Evolutionary conservation across 1,140 invertebrate genomes (phyloP), one percentile per base, ranked within the genome.

Genomic region (Micrasema longulum): DNA sequence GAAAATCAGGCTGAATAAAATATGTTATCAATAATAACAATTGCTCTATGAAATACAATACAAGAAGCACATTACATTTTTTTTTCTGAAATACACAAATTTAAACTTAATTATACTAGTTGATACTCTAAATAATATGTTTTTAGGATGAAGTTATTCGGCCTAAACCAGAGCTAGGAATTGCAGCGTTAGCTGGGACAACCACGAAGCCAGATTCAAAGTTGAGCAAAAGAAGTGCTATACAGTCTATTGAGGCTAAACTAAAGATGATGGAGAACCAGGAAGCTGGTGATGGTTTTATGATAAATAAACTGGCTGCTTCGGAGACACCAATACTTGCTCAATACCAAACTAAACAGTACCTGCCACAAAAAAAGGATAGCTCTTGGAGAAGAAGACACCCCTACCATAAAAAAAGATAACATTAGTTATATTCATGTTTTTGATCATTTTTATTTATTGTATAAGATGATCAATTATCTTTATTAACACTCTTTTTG

Each of bases 201-300:
- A 87, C 88, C 66, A 88, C 89, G 14, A 92, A 92, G 76, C 88
- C 88, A 48, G 89, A 90, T 71, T 82, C 86, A 71, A 90, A 90
- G 80, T 85, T 92, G 31, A 94, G 92, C 80, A 89, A 91, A 76
- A 87, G 90, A 77, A 91, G 89, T 23, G 91, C 93, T 70, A 95
- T 96, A 75, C 90, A 93, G 77, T 93, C 93, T 1, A 95, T 96
- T 71, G 93, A 96, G 81, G 92, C 92, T 1, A 95, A 96, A 82
- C 81, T 96, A 1, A 94, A 93, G 77, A 83, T 91, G 77, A 91
- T 95, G 88, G 89, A 92, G 73, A 87, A 86, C 20, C 88, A 88
- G 76, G 88, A 90, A 72, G 86, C 86, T 0, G 85, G 88, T 31
- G 89, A 92, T 74, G 91, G 92, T 77, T 89, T 94, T 74, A 88